phyloP scores from a whole-genome alignment of 2,797 vertebrate genomes.

The Enteromius thamalakanensis region DNA sequence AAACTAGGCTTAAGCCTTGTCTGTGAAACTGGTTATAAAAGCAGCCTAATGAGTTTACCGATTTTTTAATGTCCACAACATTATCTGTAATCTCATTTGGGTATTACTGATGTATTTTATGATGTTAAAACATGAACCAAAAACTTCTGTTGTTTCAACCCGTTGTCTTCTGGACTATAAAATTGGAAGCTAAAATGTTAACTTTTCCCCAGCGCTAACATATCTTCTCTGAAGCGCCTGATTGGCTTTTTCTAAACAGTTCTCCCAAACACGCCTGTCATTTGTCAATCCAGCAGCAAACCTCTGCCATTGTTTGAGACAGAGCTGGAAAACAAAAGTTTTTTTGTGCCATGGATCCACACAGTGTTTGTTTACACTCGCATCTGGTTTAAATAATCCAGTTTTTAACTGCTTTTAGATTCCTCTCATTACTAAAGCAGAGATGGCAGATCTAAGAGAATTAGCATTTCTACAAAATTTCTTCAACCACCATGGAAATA shows the following conservation, averaged over 20 bases:
- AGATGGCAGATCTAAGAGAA: neutral
- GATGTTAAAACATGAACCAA: neutral
- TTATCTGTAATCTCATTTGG: neutral
- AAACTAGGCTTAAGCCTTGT: too few relatives aligned
- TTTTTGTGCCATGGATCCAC: too few relatives aligned
- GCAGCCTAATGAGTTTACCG: too few relatives aligned
- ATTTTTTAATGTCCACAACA: too few relatives aligned
- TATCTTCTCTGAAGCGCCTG: neutral
- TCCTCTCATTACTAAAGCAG: neutral
- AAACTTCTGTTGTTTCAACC: neutral
- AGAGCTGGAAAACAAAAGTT: neutral
- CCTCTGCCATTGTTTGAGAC: neutral
- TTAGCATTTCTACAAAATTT: neutral
- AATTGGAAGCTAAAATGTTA: too few relatives aligned
- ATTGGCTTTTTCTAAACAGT: neutral
- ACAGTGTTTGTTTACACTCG: neutral
- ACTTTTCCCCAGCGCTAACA: neutral
- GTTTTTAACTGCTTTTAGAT: neutral
- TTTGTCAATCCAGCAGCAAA: neutral
- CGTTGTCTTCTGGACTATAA: neutral
- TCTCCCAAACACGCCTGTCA: neutral
- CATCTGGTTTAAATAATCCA: conserved; percentile 12
- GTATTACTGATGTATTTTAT: neutral
- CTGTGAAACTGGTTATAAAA: too few relatives aligned
- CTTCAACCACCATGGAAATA: neutral